Evolutionary conservation across 2,888 invertebrate species (phyloP).

Genomic region (Microdon myrmicae): DNA sequence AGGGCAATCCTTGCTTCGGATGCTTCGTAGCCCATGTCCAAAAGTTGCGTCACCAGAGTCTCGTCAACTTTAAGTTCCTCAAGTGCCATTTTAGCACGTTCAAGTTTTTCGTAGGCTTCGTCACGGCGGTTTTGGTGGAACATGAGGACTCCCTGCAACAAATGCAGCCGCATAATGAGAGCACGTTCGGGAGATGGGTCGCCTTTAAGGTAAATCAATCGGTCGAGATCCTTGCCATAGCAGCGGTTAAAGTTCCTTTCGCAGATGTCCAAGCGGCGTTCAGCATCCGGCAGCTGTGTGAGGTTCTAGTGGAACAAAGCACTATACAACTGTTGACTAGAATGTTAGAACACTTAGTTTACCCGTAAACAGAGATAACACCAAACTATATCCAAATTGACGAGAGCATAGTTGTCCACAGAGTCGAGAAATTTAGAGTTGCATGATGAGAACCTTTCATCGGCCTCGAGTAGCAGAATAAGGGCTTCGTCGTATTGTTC

Average conservation of each 20-base stretch:
- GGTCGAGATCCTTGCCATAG: constrained; percentile 75
- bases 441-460: constrained; percentile 73
- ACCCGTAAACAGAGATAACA: constrained; percentile 79
- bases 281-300: constrained; percentile 78
- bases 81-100: constrained; percentile 75
- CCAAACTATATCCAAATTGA: constrained; percentile 90
- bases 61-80: constrained; percentile 73
- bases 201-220: constrained; percentile 71
- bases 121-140: constrained; percentile 79
- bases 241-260: constrained; percentile 74
- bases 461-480: constrained; percentile 81
- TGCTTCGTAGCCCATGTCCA: constrained; percentile 74
- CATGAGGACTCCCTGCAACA: constrained; percentile 81
- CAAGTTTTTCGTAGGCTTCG: constrained; percentile 73
- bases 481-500: constrained; percentile 77
- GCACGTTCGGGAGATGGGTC: constrained; percentile 75
- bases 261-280: constrained; percentile 74
- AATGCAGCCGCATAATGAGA: constrained; percentile 79
- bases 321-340: neutral
- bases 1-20: constrained; percentile 78
- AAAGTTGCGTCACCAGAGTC: constrained; percentile 67
- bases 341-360: neutral
- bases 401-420: constrained; percentile 85
- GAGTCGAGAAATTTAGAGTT: constrained; percentile 69
- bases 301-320: constrained; percentile 67